Percentiles rank a stretch among this genome's conserved stretches.
Conservation (phyloP, 2,888 invertebrate genomes). For the Hanleya hanleyi region DNA sequence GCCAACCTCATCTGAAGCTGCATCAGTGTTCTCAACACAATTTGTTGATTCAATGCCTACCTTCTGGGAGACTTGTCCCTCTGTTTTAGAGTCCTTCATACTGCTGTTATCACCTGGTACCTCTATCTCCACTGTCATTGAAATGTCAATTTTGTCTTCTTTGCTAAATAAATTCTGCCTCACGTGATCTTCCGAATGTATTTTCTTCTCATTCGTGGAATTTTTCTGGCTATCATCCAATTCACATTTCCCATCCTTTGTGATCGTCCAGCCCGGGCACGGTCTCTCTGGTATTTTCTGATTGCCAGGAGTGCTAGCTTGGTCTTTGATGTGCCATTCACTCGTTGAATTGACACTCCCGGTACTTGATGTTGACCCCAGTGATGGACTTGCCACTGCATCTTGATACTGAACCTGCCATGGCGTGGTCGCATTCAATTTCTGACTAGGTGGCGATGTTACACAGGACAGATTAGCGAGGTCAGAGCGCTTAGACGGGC, state of each 20-base stretch:
- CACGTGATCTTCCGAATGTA: background rate
- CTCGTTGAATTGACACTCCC: constrained; percentile 70
- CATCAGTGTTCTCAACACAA: background rate
- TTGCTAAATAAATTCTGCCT: background rate
- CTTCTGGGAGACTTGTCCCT: background rate
- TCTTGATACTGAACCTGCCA: constrained; percentile 67
- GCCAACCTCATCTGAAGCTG: background rate
- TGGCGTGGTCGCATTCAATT: constrained; percentile 60
- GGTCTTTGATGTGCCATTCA: constrained; percentile 67
- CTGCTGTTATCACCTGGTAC: background rate
- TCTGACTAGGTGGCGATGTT: constrained; percentile 20
- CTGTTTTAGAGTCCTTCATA: background rate
- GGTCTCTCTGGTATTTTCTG: constrained; percentile 38
- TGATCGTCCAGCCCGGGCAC: constrained; percentile 50
- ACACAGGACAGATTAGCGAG: constrained; percentile 19
- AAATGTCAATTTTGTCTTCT: too few relatives aligned
- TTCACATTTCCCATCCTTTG: constrained; percentile 18
- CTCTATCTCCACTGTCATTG: background rate
- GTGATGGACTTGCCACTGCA: constrained; percentile 61
- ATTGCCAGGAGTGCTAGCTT: constrained; percentile 25
- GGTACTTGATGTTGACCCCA: constrained; percentile 64
- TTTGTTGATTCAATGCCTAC: background rate
- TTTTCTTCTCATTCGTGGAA: background rate
- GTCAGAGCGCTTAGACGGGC: constrained; percentile 14
- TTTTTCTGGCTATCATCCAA: background rate